phyloP scores from a whole-genome alignment of 2,113 vertebrate species.

The Bettongia penicillata region DNA sequence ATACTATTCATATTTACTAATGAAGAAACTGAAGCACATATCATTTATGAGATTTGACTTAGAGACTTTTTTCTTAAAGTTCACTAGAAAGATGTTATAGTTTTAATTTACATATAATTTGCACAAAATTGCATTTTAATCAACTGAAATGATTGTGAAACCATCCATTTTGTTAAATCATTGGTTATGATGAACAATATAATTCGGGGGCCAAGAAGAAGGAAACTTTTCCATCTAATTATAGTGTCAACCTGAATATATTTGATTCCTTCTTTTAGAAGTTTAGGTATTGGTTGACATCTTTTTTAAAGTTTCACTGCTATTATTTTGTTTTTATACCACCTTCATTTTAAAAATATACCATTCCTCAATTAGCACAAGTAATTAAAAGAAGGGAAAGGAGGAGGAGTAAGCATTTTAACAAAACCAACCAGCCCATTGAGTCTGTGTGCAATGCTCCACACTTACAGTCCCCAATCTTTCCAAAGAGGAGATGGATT shows the following conservation, averaged over 20 bases:
- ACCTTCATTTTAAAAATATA: background rate
- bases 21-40: slow-evolving; percentile 15
- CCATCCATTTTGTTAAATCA: background rate
- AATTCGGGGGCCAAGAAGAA: slow-evolving; percentile 10
- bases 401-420: background rate
- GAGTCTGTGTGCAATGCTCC: background rate
- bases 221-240: slow-evolving; percentile 2
- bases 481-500: background rate
- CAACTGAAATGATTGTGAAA: background rate
- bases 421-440: background rate
- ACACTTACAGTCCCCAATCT: background rate
- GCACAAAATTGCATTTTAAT: slow-evolving; percentile 16
- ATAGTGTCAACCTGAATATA: slow-evolving; percentile 17
- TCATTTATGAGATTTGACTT: slow-evolving; percentile 14
- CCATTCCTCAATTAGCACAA: background rate
- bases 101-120: slow-evolving; percentile 19
- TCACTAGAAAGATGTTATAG: slow-evolving; percentile 2
- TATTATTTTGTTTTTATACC: background rate
- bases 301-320: background rate
- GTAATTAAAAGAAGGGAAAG: background rate
- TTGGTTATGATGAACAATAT: slow-evolving; percentile 27
- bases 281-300: background rate
- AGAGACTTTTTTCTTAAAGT: background rate
- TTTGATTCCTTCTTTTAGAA: slow-evolving; percentile 32
- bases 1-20: background rate